phyloP scores from a whole-genome alignment of 2,888 invertebrate species.

The Fragum sueziense region DNA sequence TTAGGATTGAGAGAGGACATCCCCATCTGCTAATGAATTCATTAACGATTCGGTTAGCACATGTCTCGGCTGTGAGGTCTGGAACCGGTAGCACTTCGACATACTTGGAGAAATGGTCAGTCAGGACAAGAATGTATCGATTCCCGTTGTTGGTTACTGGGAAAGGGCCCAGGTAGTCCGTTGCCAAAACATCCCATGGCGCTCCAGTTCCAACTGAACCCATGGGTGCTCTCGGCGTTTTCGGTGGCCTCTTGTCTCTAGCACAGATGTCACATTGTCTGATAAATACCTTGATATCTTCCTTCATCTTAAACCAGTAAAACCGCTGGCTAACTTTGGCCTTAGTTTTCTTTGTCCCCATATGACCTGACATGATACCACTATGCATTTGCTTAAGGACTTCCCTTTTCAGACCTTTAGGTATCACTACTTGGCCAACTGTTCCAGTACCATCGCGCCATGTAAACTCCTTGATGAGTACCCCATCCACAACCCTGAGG shows the following conservation, averaged over 20 bases:
- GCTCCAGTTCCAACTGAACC: constrained; percentile 90
- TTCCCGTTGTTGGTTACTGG: constrained; percentile 38
- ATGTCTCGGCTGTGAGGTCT: constrained; percentile 40
- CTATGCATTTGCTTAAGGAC: constrained; percentile 30
- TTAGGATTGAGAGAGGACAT: constrained; percentile 30
- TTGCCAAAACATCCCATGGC: constrained; percentile 38
- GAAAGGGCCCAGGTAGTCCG: constrained; percentile 45
- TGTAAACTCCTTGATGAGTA: constrained; percentile 14
- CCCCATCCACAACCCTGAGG: neutral
- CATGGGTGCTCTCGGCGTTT: constrained; percentile 27
- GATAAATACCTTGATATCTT: constrained; percentile 16
- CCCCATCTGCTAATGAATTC: constrained; percentile 45
- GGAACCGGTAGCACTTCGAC: constrained; percentile 35
- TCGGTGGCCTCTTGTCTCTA: constrained; percentile 27
- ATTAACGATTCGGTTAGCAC: constrained; percentile 32
- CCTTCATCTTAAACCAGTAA: constrained; percentile 33
- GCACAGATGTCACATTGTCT: constrained; percentile 35
- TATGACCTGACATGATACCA: constrained; percentile 25
- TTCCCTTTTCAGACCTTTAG: constrained; percentile 7
- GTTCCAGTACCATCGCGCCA: constrained; percentile 14
- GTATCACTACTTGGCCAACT: constrained; percentile 13
- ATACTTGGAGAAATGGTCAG: constrained; percentile 49
- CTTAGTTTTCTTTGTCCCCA: constrained; percentile 31
- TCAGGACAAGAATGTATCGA: constrained; percentile 39
- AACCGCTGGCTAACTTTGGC: constrained; percentile 24